Percentiles rank a stretch among this genome's conserved stretches.
Conservation (phyloP, 2,888 invertebrate species). For the Itoplectis maculator region DNA sequence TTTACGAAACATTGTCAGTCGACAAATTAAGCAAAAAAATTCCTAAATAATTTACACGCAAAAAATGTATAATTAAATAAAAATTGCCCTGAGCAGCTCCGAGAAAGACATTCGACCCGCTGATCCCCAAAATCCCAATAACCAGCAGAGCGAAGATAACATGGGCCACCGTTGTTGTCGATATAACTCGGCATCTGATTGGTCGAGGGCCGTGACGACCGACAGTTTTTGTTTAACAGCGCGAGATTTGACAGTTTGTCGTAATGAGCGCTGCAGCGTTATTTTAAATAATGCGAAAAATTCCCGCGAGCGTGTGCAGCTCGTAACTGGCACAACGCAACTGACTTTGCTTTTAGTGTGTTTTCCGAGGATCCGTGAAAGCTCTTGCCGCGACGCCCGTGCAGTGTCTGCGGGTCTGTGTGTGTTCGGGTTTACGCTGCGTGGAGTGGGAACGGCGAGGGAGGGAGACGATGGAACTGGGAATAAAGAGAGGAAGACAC, state of each 20-base stretch:
- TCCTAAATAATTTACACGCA: constrained; percentile 1
- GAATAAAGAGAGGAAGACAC: constrained; percentile 50
- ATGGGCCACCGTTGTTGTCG: constrained; percentile 65
- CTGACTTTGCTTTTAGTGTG: constrained; percentile 76
- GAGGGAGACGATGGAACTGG: constrained; percentile 40
- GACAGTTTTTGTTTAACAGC: too few species aligned
- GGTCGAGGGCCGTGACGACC: too few species aligned
- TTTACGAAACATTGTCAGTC: too few species aligned
- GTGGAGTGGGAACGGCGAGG: constrained; percentile 56
- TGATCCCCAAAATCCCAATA: constrained; percentile 64
- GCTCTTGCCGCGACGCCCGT: constrained; percentile 52
- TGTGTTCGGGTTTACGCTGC: constrained; percentile 36
- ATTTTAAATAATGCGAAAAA: constrained; percentile 39
- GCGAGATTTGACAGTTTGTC: too few species aligned
- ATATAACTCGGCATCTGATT: too few species aligned
- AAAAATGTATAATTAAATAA: not conserved
- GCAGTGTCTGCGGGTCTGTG: constrained; percentile 45
- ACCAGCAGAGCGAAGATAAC: constrained; percentile 64
- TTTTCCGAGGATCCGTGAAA: constrained; percentile 63
- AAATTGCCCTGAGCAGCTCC: constrained; percentile 73
- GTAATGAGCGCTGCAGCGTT: too few species aligned
- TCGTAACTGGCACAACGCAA: constrained; percentile 71
- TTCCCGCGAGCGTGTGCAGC: constrained; percentile 52
- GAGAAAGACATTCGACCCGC: constrained; percentile 69
- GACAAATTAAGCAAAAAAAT: too few species aligned